Evolutionary conservation across 1,140 invertebrate species (phyloP).

Genomic region (Centruroides sculpturatus): DNA sequence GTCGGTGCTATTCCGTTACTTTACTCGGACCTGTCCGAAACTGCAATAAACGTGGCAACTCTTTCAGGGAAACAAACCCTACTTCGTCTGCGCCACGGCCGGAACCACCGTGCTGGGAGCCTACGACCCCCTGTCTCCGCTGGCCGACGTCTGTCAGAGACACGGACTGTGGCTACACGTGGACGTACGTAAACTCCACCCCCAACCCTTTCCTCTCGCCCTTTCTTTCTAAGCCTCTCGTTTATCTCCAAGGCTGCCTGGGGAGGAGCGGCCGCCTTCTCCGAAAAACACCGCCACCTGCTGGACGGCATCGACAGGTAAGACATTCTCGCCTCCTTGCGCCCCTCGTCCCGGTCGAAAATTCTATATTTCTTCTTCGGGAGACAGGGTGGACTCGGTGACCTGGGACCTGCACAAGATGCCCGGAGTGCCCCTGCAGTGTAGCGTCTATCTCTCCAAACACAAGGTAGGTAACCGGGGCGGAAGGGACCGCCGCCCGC

Average conservation of each 20-base stretch:
- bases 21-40: background rate
- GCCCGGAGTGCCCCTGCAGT: slow-evolving; percentile 89
- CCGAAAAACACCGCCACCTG: slow-evolving; percentile 76
- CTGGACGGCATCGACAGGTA: slow-evolving; percentile 66
- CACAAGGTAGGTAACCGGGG: slow-evolving; percentile 63
- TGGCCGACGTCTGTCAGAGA: slow-evolving; percentile 90
- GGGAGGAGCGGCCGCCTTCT: slow-evolving; percentile 87
- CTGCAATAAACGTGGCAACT: background rate
- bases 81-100: slow-evolving; percentile 87
- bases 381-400: slow-evolving; percentile 71
- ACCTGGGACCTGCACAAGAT: slow-evolving; percentile 99
- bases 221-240: slow-evolving; percentile 16
- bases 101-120: slow-evolving; percentile 92
- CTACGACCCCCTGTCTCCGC: slow-evolving; percentile 82
- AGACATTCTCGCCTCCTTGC: background rate
- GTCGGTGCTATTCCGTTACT: background rate
- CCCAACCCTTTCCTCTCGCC: slow-evolving; percentile 2
- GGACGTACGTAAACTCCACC: slow-evolving; percentile 56
- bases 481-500: background rate
- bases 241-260: slow-evolving; percentile 65
- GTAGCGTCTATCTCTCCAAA: slow-evolving; percentile 89
- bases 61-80: slow-evolving; percentile 38
- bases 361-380: background rate
- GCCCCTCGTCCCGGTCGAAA: no score
- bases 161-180: slow-evolving; percentile 93